Base-by-base conservation (phyloP, 2,888 invertebrate genomes). In the Mellilla xanthometata region DNA sequence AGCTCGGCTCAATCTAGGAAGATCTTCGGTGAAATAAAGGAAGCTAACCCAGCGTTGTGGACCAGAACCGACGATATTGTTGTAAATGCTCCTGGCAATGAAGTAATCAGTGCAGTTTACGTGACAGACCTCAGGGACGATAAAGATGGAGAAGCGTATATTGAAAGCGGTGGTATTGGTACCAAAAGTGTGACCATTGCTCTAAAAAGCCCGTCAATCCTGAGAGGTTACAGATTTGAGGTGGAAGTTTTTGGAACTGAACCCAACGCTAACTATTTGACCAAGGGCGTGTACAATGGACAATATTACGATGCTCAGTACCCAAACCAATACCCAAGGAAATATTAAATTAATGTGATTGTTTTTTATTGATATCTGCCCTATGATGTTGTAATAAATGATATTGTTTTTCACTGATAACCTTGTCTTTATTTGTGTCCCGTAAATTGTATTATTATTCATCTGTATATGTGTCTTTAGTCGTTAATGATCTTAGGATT, bases 1-100 rank as follows among this genome's bases (percentile, higher is more conserved):
- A 26, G 48, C 0, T 35, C 50, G 10, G 44, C 52, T 2, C 53
- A 55, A 10, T 72, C 86, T 0, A 79, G 58, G 44, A 80, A 72
- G 39, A 71, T 85, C 31, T 83, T 68, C 46, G 71, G 74, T 43
- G 79, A 80, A 44, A 73, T 84, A 0, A 79, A 76, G 11, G 73
- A 80, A 64, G 80, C 76, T 0, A 59, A 73, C 42, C 83, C 87
- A 0, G 85, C 84, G 0, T 33, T 86, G 1, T 87, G 87, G 87
- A 78, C 50, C 8, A 71, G 86, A 26, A 72, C 76, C 0, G 83
- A 86, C 26, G 78, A 78, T 8, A 48, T 88, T 0, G 60, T 74
- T 0, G 51, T 87, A 1, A 73, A 71, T 12, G 71, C 79, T 0
- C 66, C 69, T 0, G 52, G 56, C 0, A 78, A 77, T 40, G 79